Conservation (phyloP, 2,888 invertebrate genomes). For the Hirudinaria manillensis region DNA sequence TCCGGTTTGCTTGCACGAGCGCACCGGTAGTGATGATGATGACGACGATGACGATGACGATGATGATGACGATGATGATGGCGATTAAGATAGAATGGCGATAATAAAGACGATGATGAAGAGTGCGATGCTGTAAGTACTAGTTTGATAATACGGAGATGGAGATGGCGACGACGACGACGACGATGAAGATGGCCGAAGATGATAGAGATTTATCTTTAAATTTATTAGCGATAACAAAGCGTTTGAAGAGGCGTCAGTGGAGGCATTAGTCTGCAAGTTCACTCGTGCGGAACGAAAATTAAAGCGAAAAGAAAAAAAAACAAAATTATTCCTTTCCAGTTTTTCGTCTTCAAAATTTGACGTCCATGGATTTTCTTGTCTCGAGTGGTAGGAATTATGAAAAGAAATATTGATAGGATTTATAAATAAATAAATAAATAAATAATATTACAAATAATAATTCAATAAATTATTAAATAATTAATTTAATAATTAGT, state of each 20-base stretch:
- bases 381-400: too few relatives aligned
- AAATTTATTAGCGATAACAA: too few relatives aligned
- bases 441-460: too few relatives aligned
- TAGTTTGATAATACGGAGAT: neutral
- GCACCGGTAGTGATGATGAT: neutral
- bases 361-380: too few relatives aligned
- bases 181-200: neutral
- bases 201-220: neutral
- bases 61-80: constrained; percentile 28
- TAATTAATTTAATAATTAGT: neutral
- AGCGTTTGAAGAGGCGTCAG: too few relatives aligned
- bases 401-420: too few relatives aligned
- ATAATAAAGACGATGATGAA: neutral
- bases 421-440: too few relatives aligned
- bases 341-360: neutral
- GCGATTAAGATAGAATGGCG: neutral
- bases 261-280: neutral
- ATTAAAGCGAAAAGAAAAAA: neutral
- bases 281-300: neutral
- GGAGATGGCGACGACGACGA: neutral
- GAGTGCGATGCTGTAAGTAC: neutral
- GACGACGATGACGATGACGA: constrained; percentile 19
- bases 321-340: neutral
- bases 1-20: neutral
- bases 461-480: neutral